phyloP scores from a whole-genome alignment of 2,797 vertebrate genomes.

The Tenualosa ilisha region DNA sequence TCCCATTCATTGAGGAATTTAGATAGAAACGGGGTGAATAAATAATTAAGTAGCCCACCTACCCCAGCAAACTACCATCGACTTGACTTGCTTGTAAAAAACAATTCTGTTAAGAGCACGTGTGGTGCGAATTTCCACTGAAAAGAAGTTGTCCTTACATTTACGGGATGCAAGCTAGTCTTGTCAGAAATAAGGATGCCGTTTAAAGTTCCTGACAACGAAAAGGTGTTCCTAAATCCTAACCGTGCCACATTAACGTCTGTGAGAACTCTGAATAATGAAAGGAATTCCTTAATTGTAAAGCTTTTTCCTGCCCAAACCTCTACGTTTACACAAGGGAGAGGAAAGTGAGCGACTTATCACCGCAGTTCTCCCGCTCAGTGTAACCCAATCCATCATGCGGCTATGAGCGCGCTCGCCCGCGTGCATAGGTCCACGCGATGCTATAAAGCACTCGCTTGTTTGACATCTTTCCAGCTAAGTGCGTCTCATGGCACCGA shows the following conservation, averaged over 20 bases:
- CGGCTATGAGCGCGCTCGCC: slow-evolving; percentile 53
- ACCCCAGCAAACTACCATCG: slow-evolving; percentile 63
- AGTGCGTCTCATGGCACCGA: slow-evolving; percentile 55
- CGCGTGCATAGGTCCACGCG: not conserved
- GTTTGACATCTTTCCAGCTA: slow-evolving; percentile 55
- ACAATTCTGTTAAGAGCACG: slow-evolving; percentile 36
- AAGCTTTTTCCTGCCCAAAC: not conserved
- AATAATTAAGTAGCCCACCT: slow-evolving; percentile 67
- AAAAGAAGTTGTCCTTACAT: not conserved
- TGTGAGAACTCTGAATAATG: not conserved
- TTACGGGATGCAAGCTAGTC: not conserved
- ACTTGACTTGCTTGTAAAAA: slow-evolving; percentile 54
- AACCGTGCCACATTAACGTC: not conserved
- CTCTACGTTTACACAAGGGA: slow-evolving; percentile 12
- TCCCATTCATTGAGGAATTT: slow-evolving; percentile 56
- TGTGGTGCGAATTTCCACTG: slow-evolving; percentile 46
- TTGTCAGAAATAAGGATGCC: not conserved
- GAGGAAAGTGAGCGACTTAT: slow-evolving; percentile 44
- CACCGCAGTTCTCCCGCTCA: slow-evolving; percentile 52
- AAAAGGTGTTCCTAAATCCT: not conserved
- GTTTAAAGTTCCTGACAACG: not conserved
- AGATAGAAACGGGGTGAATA: slow-evolving; percentile 58
- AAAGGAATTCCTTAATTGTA: not conserved
- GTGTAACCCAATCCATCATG: slow-evolving; percentile 64
- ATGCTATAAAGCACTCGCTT: slow-evolving; percentile 12